Evolutionary conservation across 2,888 invertebrate genomes (phyloP), one percentile per base, ranked within the genome.

Genomic region (Dynastes grantii): DNA sequence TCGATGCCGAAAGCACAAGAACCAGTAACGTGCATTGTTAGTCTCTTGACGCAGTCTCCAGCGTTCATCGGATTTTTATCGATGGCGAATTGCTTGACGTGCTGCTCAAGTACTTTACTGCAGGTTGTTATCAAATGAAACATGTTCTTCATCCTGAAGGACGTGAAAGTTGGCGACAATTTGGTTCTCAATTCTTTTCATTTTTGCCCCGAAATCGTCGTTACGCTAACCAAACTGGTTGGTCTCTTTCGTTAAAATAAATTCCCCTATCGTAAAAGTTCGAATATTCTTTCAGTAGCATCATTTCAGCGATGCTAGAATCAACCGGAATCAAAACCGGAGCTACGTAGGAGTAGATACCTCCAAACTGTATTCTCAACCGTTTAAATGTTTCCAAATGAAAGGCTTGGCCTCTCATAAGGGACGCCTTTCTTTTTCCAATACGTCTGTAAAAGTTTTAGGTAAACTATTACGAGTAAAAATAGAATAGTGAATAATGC

Each of bases 341-440:
- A 37, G 11, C 9, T 13, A 76, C 58, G 16, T 53, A 67, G 4
- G 65, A 27, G 68, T 68, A 81, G 22, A 76, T 4, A 27, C 81
- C 81, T 0, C 76, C 77, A 51, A 75, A 65, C 51, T 77, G 65
- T 11, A 32, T 22, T 16, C 76, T 76, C 9, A n/a, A 61, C 2
- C 32, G 6, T 61, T 77, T 79, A 2, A 70, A 37, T 49, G 67
- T 77, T 71, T 5, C 80, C 80, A 45, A 79, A 81, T 49, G 79
- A 78, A 53, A 79, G 49, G 8, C 9, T 45, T 2, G 79, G 78
- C 51, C 45, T 4, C 1, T 75, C 2, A 22, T 58, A 65, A 37
- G 77, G 61, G 0, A 81, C 65, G n/a, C 55, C 40, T 76, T 51
- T 77, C 37, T 40, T 70, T 51, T 64, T 53, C 80, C 80, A 81